A percentile compares a stretch with the other conserved stretches of the same genome.
Conservation (phyloP, 2,888 invertebrate genomes). For the Chymomyza caudatula region DNA sequence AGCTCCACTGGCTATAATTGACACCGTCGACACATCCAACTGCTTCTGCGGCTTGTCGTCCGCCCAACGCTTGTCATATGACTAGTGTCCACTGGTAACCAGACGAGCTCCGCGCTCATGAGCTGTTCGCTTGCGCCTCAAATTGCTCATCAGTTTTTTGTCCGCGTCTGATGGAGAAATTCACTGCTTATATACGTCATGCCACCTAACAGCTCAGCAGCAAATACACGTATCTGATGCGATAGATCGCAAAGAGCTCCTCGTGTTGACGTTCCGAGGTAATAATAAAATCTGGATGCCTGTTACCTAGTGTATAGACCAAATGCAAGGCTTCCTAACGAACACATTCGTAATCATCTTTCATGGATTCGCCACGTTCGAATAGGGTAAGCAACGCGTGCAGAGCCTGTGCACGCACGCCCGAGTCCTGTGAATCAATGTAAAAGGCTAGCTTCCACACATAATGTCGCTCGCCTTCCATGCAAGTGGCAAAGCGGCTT, state of each 20-base stretch:
- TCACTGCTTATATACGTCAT: constrained; percentile 92
- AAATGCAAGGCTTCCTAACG: constrained; percentile 90
- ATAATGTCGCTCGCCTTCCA: constrained; percentile 81
- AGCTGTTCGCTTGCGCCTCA: constrained; percentile 90
- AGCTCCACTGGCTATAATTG: constrained; percentile 93
- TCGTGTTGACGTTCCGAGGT: constrained; percentile 85
- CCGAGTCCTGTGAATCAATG: constrained; percentile 91
- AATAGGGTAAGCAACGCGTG: constrained; percentile 90
- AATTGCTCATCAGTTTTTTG: constrained; percentile 97
- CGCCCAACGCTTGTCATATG: constrained; percentile 92
- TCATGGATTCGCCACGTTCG: constrained; percentile 88
- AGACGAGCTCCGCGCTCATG: constrained; percentile 92
- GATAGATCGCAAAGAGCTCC: constrained; percentile 95
- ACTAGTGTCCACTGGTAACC: constrained; percentile 92
- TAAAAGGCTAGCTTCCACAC: constrained; percentile 89
- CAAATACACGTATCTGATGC: constrained; percentile 87
- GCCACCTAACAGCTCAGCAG: constrained; percentile 87
- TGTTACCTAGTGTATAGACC: constrained; percentile 90
- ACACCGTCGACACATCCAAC: constrained; percentile 86
- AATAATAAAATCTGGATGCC: constrained; percentile 89
- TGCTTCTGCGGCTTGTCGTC: constrained; percentile 89
- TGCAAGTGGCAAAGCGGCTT: constrained; percentile 76
- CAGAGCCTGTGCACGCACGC: constrained; percentile 93
- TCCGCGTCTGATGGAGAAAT: constrained; percentile 96
- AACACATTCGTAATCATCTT: constrained; percentile 96